phyloP scores from a whole-genome alignment of 2,888 invertebrate species.

The Tipula lateralis region DNA sequence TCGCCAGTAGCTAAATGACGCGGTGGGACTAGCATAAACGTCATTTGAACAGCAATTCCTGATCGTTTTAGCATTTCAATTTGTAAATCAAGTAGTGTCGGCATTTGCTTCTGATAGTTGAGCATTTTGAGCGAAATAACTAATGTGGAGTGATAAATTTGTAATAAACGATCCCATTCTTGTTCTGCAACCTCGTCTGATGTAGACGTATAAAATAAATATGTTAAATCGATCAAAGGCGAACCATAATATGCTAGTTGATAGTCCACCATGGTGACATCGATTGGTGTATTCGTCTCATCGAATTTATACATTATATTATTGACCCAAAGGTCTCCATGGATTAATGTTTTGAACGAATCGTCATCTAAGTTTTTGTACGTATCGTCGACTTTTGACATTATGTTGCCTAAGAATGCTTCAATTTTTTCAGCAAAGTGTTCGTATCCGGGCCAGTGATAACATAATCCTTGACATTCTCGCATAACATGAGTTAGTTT shows the following conservation, averaged over 20 bases:
- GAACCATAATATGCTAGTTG: background rate
- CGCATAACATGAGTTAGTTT: background rate
- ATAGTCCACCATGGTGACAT: slow-evolving; percentile 38
- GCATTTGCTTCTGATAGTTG: background rate
- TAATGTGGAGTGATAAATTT: background rate
- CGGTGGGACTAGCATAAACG: background rate
- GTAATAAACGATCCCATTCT: background rate
- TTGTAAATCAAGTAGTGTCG: background rate
- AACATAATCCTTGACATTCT: background rate
- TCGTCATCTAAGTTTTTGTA: background rate
- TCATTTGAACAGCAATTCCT: background rate
- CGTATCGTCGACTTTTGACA: no score
- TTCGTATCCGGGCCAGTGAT: background rate
- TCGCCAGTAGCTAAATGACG: background rate
- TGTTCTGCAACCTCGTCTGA: background rate
- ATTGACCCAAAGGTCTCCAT: slow-evolving; percentile 47
- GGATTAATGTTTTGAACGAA: slow-evolving; percentile 37
- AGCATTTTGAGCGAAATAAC: background rate
- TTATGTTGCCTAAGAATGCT: background rate
- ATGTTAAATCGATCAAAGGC: background rate
- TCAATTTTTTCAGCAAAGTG: background rate
- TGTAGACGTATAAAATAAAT: background rate
- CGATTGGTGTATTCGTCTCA: slow-evolving; percentile 39
- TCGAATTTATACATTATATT: slow-evolving; percentile 47
- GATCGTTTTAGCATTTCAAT: background rate